Percentiles rank a stretch among this genome's conserved stretches.
Evolutionary conservation across 2,888 invertebrate species (phyloP).

Genomic region (Lithophane ornitopus): DNA sequence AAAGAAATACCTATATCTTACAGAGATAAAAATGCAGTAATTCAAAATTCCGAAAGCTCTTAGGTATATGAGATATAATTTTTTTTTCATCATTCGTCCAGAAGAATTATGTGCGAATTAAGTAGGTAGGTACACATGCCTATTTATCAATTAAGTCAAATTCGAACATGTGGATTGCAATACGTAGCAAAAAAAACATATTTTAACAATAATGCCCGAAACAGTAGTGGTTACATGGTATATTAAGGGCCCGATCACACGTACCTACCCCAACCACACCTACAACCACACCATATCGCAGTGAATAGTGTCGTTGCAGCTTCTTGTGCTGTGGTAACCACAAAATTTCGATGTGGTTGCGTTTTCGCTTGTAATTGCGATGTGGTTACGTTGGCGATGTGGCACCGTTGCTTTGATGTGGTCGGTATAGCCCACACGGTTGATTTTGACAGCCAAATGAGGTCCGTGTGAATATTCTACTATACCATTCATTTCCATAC

Average conservation of each 20-base stretch:
- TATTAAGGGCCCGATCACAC: neutral
- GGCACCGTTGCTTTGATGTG: neutral
- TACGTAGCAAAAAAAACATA: constrained; percentile 3
- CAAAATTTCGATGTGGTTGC: neutral
- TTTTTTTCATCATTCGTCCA: neutral
- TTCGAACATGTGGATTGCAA: constrained; percentile 37
- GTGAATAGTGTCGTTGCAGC: neutral
- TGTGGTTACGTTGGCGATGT: neutral
- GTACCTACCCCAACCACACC: neutral
- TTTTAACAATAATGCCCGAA: neutral
- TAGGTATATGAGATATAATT: neutral
- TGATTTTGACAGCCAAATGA: neutral
- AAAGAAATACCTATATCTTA: too few species aligned
- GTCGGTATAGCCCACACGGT: neutral
- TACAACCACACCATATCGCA: neutral
- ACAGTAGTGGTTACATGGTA: neutral
- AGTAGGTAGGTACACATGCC: neutral
- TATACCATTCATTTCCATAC: neutral
- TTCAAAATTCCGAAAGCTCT: neutral
- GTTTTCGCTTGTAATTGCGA: too few species aligned
- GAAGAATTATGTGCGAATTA: neutral
- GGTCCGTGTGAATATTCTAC: neutral
- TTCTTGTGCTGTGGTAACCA: neutral
- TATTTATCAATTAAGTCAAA: constrained; percentile 21
- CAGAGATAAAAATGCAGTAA: neutral